Conservation (phyloP, 1,140 invertebrate species). For the Apis dorsata region DNA sequence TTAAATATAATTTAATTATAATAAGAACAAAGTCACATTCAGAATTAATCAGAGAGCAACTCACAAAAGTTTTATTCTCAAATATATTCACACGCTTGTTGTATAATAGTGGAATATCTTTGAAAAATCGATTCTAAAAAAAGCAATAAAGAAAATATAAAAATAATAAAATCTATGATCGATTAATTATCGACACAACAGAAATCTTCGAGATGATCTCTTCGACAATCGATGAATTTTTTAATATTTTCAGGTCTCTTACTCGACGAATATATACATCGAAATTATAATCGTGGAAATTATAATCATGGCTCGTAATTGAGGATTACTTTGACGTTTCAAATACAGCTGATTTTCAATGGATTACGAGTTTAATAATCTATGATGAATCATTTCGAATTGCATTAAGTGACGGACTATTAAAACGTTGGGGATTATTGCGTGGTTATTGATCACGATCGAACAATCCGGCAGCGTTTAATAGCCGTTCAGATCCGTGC, state of each 20-base stretch:
- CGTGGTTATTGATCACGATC: constrained; percentile 18
- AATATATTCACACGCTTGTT: too few relatives aligned
- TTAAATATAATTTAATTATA: too few relatives aligned
- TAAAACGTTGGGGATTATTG: constrained; percentile 24
- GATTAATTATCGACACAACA: too few relatives aligned
- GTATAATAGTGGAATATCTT: too few relatives aligned
- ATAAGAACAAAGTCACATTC: too few relatives aligned
- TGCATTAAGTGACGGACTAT: constrained; percentile 14
- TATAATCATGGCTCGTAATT: background rate
- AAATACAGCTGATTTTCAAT: background rate
- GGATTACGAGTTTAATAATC: constrained; percentile 16
- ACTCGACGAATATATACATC: constrained; percentile 26
- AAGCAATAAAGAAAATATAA: too few relatives aligned
- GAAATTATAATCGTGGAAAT: constrained; percentile 2
- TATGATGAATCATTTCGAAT: constrained; percentile 5
- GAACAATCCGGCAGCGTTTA: background rate
- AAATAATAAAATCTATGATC: too few relatives aligned
- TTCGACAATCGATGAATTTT: background rate
- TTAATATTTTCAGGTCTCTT: background rate
- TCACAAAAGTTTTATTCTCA: too few relatives aligned
- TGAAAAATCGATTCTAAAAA: too few relatives aligned
- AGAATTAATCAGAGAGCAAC: too few relatives aligned
- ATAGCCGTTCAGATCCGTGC: background rate
- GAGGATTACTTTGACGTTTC: too few relatives aligned
- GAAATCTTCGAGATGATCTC: too few relatives aligned